phyloP scores from a whole-genome alignment of 2,888 invertebrate species.

The Lithophane socia region DNA sequence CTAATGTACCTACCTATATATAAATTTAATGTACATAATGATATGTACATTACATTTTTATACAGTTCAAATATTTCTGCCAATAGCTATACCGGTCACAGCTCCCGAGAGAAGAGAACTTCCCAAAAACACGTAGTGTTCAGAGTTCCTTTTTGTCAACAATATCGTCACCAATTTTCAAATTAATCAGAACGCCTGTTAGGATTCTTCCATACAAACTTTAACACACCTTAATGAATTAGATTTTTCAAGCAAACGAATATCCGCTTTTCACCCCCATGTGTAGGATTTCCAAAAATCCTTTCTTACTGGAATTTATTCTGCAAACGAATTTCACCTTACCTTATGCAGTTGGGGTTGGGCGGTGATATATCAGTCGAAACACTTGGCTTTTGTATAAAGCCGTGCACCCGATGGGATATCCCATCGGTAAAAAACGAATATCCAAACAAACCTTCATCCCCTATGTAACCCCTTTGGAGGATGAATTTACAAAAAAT shows the following conservation, averaged over 20 bases:
- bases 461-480: no score
- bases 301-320: neutral
- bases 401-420: neutral
- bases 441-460: neutral
- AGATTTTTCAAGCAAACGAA: no score
- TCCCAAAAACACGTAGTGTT: neutral
- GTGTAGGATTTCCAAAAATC: neutral
- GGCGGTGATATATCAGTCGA: neutral
- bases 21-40: no score
- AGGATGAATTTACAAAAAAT: no score
- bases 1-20: no score
- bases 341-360: neutral
- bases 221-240: no score
- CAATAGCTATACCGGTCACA: neutral
- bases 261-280: neutral
- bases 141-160: no score
- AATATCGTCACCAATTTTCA: no score
- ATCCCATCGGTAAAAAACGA: neutral
- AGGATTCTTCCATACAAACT: neutral
- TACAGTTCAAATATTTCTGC: neutral
- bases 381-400: neutral
- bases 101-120: neutral
- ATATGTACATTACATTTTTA: neutral
- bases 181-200: neutral
- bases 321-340: no score